Evolutionary conservation across 2,113 vertebrate species (phyloP).

Genomic region (Psammodynastes pulverulentus): DNA sequence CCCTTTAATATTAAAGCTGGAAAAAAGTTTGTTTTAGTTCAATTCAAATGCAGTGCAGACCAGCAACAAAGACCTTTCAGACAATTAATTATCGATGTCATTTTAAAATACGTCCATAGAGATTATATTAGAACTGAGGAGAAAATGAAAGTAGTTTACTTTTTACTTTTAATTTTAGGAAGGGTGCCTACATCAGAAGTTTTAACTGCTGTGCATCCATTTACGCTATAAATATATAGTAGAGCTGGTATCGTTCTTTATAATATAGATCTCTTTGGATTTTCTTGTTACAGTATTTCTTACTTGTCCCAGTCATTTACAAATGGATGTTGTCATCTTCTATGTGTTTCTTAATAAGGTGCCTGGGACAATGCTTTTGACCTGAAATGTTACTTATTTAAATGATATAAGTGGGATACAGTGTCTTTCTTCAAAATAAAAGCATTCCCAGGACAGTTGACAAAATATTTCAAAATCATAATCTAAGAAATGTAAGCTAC

Average conservation of each 20-base stretch:
- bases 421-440: background rate
- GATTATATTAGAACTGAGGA: slow-evolving; percentile 29
- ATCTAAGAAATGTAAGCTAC: background rate
- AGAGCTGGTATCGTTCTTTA: background rate
- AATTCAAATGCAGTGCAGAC: background rate
- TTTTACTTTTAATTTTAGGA: background rate
- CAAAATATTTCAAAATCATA: background rate
- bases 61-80: background rate
- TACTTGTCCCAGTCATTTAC: background rate
- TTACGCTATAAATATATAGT: background rate
- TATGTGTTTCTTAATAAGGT: background rate
- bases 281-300: background rate
- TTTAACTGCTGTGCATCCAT: background rate
- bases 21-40: too few species aligned
- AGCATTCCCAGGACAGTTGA: background rate
- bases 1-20: background rate
- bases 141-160: background rate
- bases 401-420: background rate
- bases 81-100: background rate
- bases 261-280: background rate
- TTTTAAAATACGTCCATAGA: background rate
- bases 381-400: background rate
- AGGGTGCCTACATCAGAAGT: background rate
- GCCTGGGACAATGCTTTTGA: background rate
- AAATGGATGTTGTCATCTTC: background rate